Conservation (phyloP, 2,113 vertebrate species). For the Oreotrochilus melanogaster region DNA sequence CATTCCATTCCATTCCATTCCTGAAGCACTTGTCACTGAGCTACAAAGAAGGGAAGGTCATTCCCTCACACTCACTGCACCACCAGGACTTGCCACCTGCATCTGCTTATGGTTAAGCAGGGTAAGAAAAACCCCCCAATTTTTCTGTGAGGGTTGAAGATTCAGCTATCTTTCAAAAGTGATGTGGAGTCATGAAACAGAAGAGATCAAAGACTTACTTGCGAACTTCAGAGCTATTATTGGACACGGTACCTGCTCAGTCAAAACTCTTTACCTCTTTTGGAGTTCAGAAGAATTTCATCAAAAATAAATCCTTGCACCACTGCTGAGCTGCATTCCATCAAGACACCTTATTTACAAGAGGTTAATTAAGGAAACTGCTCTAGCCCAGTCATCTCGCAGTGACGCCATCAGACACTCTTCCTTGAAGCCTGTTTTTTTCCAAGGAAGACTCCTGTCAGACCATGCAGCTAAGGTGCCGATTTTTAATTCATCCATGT, state of each 20-base stretch:
- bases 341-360: background rate
- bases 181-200: background rate
- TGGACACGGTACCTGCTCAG: background rate
- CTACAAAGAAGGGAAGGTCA: background rate
- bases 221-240: constrained; percentile 6
- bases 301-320: background rate
- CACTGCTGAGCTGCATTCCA: background rate
- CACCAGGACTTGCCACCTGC: background rate
- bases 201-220: constrained; percentile 38
- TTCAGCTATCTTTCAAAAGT: background rate
- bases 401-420: background rate
- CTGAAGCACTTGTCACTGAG: background rate
- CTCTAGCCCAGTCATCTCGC: background rate
- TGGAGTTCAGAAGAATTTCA: background rate
- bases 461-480: fast-evolving
- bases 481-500: background rate
- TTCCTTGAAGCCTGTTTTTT: constrained; percentile 31
- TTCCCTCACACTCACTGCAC: background rate
- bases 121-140: background rate
- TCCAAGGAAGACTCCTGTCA: constrained; percentile 24
- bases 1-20: background rate
- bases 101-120: background rate
- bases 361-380: constrained; percentile 14
- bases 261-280: constrained; percentile 11
- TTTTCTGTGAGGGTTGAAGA: background rate